Conservation (phyloP, 2,888 invertebrate species). For the Cosmopolites sordidus region DNA sequence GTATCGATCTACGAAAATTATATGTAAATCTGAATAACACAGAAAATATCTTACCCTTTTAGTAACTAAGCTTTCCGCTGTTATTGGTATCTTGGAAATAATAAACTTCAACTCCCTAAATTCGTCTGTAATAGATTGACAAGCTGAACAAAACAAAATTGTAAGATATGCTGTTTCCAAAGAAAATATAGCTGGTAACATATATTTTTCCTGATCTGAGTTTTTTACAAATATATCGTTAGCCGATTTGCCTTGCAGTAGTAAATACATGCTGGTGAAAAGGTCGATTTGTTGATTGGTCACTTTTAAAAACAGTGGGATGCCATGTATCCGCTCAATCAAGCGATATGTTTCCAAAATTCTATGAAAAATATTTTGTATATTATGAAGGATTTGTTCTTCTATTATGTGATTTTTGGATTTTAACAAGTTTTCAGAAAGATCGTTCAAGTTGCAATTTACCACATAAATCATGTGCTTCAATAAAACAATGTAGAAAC, state of each 20-base stretch:
- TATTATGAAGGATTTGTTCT: background rate
- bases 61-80: background rate
- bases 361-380: constrained; percentile 20
- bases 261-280: constrained; percentile 28
- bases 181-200: constrained; percentile 2
- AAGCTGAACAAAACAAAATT: constrained; percentile 3
- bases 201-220: background rate
- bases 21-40: no score
- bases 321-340: constrained; percentile 26
- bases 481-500: background rate
- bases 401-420: background rate
- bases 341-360: constrained; percentile 23
- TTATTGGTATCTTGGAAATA: background rate
- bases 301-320: constrained; percentile 29
- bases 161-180: background rate
- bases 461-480: constrained; percentile 3
- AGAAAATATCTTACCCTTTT: constrained; percentile 14
- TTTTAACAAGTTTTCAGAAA: background rate
- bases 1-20: no score
- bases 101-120: constrained; percentile 6
- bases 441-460: background rate
- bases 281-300: constrained; percentile 30
- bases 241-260: constrained; percentile 4
- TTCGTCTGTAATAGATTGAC: constrained; percentile 2
- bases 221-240: constrained; percentile 2